Evolutionary conservation across 2,888 invertebrate genomes (phyloP).

Genomic region (Nymphalis urticae): DNA sequence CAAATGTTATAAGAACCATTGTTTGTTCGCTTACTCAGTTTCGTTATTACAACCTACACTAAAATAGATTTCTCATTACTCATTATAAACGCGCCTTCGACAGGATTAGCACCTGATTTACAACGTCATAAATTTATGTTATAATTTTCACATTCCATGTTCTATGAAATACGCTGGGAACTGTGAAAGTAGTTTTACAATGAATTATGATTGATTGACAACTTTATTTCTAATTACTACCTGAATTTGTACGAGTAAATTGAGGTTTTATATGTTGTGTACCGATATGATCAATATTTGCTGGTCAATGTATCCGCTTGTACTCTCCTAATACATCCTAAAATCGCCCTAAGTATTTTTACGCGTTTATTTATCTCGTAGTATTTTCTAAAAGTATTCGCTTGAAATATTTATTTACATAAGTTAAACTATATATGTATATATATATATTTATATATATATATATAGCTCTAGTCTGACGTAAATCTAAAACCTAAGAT

Average conservation of each 20-base stretch:
- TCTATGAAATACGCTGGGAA: conserved; percentile 8
- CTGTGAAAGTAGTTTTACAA: conserved; percentile 9
- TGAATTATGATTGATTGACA: conserved; percentile 3
- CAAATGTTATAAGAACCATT: not conserved
- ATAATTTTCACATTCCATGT: conserved; percentile 21
- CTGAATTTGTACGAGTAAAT: not conserved
- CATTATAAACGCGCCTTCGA: conserved; percentile 18
- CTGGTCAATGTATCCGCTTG: no score
- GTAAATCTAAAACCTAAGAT: no score
- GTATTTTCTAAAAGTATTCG: no score
- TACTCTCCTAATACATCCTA: no score
- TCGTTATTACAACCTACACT: conserved; percentile 15
- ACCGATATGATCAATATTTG: no score
- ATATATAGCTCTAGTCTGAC: no score
- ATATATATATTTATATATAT: no score
- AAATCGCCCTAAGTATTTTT: no score
- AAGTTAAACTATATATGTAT: no score
- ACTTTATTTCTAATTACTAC: not conserved
- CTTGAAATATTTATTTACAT: no score
- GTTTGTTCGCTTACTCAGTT: not conserved
- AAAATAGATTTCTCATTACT: conserved; percentile 20
- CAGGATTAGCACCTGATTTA: conserved; percentile 34
- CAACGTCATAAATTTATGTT: conserved; percentile 27
- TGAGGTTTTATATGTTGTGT: no score
- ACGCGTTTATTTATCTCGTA: no score